These are phyloP conservation scores for Falco punctatus DNA, from an alignment of 2,113 vertebrate genomes.

Conservation along the genomic window DNA sequence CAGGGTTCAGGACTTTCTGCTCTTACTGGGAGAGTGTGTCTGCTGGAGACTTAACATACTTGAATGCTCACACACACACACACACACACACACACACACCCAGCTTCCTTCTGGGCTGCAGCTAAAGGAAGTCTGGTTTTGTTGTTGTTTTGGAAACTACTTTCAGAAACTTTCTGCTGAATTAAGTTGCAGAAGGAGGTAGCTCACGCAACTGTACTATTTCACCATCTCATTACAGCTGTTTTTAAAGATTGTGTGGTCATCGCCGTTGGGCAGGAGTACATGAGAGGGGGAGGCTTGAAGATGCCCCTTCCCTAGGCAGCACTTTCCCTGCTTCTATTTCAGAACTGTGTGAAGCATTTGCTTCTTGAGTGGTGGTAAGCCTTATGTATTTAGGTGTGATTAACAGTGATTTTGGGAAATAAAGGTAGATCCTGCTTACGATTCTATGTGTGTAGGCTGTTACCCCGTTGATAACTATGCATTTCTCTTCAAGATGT, in stretches of 20 bases:
- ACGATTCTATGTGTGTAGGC: accelerated
- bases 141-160: neutral
- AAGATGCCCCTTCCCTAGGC: neutral
- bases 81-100: neutral
- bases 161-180: neutral
- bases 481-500: neutral
- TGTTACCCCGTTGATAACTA: neutral
- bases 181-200: neutral
- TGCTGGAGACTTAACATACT: neutral
- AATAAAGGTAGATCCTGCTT: neutral
- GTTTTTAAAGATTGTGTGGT: neutral
- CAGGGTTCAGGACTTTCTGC: neutral
- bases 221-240: neutral
- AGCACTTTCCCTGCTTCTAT: neutral
- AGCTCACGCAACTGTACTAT: neutral
- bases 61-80: neutral
- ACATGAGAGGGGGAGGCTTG: neutral
- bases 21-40: neutral
- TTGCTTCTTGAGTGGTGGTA: neutral
- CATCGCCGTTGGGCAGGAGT: neutral
- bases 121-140: neutral
- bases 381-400: neutral
- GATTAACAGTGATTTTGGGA: neutral
- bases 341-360: neutral
- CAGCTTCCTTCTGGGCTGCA: neutral